These are phyloP conservation scores for Embidobia sp. DNA, from an alignment of 2,888 invertebrate genomes.

Conservation along the genomic window DNA sequence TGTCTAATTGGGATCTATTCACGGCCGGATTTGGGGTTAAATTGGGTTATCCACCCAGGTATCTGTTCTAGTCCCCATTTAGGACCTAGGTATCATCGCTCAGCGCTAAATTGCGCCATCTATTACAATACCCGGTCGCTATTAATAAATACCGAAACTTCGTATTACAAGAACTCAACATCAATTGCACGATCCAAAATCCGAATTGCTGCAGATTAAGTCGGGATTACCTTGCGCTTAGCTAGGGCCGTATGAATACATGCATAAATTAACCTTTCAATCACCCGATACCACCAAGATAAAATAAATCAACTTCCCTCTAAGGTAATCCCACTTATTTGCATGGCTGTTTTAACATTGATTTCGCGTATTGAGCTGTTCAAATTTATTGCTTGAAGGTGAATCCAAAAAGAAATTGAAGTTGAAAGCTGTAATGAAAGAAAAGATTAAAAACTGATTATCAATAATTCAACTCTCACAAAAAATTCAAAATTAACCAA, in stretches of 20 bases:
- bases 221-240: constrained; percentile 44
- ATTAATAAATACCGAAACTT: constrained; percentile 51
- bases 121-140: constrained; percentile 44
- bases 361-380: constrained; percentile 20
- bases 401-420: no score
- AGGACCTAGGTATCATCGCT: constrained; percentile 42
- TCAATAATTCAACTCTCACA: no score
- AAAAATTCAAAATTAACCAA: no score
- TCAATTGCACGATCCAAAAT: constrained; percentile 48
- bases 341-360: constrained; percentile 8
- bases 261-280: constrained; percentile 55
- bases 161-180: constrained; percentile 51
- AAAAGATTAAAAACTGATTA: no score
- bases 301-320: constrained; percentile 35
- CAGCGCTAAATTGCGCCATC: constrained; percentile 49
- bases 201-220: constrained; percentile 46
- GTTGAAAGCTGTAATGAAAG: no score
- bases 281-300: constrained; percentile 32
- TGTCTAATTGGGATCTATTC: constrained; percentile 55
- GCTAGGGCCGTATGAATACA: constrained; percentile 42
- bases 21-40: constrained; percentile 52
- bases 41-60: constrained; percentile 53
- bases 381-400: no score
- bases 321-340: constrained; percentile 31
- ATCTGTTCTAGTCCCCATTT: constrained; percentile 31